Conservation (phyloP, 1,140 invertebrate genomes). For the Tetramorium parvispinum region DNA sequence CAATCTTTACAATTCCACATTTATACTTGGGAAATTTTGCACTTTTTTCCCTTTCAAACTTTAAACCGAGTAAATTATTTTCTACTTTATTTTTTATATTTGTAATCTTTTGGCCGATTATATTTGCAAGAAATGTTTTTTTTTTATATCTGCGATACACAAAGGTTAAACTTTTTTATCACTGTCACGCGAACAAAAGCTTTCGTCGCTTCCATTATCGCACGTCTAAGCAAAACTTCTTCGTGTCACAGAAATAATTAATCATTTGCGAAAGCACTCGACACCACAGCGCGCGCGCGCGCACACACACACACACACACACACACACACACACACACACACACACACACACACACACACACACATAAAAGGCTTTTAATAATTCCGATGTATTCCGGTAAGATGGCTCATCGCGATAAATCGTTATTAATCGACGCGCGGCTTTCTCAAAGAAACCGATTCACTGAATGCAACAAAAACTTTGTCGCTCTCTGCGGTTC, state of each 20-base stretch:
- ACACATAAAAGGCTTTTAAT: constrained; percentile 25
- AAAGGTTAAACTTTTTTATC: constrained; percentile 48
- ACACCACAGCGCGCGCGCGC: neutral
- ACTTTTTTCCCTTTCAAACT: neutral
- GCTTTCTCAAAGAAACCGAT: constrained; percentile 59
- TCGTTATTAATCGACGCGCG: constrained; percentile 48
- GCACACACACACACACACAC: neutral
- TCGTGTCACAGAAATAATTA: constrained; percentile 57
- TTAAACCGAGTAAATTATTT: constrained; percentile 8
- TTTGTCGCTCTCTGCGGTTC: neutral
- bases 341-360: neutral
- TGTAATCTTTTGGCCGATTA: neutral
- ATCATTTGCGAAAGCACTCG: constrained; percentile 49
- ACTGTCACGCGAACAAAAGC: constrained; percentile 48
- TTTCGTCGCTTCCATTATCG: constrained; percentile 54
- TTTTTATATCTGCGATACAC: neutral
- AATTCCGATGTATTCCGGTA: constrained; percentile 36
- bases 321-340: neutral
- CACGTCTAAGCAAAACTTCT: constrained; percentile 59
- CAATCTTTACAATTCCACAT: neutral
- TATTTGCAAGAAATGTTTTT: constrained; percentile 6
- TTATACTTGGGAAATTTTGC: constrained; percentile 22
- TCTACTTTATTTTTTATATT: neutral
- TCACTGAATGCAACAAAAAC: constrained; percentile 51
- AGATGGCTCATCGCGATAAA: constrained; percentile 60